Evolutionary conservation across 2,888 invertebrate species (phyloP), one percentile per base, ranked within the genome.

Genomic region (Mesorhabditis belari): DNA sequence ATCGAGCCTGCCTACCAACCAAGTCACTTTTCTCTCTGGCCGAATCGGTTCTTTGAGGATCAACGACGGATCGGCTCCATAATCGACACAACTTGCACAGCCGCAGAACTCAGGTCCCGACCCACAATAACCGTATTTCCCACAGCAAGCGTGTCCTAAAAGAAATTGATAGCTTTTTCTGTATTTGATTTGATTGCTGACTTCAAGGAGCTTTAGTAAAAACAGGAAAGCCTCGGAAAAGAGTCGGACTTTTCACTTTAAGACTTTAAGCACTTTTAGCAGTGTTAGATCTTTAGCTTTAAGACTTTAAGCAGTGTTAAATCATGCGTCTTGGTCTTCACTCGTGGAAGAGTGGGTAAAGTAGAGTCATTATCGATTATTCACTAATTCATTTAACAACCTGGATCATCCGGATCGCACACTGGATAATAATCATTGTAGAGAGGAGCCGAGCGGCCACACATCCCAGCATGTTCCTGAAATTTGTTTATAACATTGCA

Each of bases 321-420:
- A n/a, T n/a, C n/a, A n/a, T n/a, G n/a, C n/a, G n/a, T n/a, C n/a
- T n/a, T n/a, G n/a, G n/a, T n/a, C n/a, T n/a, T n/a, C n/a, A n/a
- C n/a, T n/a, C n/a, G n/a, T n/a, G n/a, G n/a, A n/a, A n/a, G n/a
- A n/a, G n/a, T n/a, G n/a, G n/a, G n/a, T n/a, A n/a, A n/a, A n/a
- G n/a, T n/a, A n/a, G n/a, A n/a, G n/a, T n/a, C n/a, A n/a, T n/a
- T n/a, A n/a, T n/a, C n/a, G n/a, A n/a, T n/a, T n/a, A n/a, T n/a
- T n/a, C n/a, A n/a, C n/a, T 35, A 35, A 2, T 9, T 35, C 44
- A 17, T 35, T 35, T 35, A 9, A n/a, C 44, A 76, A 5, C 65
- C 65, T 0, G 75, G 75, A 57, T 80, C 79, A 52, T 75, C 76
- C 2, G 79, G 78, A 52, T 79, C 79, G 50, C 79, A 79, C 9